phyloP scores from a whole-genome alignment of 2,888 invertebrate species.

The Germaria angustata region DNA sequence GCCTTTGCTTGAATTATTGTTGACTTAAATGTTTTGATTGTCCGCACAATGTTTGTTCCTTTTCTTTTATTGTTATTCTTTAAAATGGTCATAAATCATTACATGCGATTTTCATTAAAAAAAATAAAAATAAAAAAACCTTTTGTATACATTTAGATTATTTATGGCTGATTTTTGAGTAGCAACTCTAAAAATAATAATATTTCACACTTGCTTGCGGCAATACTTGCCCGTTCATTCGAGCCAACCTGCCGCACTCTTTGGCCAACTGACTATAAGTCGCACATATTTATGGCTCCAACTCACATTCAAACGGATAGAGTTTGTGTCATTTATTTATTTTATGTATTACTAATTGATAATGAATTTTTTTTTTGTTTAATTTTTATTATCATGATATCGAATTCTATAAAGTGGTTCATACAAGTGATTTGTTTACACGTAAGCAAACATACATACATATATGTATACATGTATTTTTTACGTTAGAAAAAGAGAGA shows the following conservation, averaged over 20 bases:
- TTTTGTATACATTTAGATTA: constrained; percentile 32
- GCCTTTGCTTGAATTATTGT: neutral
- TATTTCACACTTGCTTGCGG: constrained; percentile 57
- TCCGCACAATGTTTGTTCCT: too few relatives aligned
- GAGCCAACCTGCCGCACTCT: constrained; percentile 21
- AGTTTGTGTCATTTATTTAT: constrained; percentile 58
- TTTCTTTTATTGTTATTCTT: constrained; percentile 23
- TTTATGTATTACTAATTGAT: constrained; percentile 59
- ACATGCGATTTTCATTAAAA: constrained; percentile 12
- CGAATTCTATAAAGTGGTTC: constrained; percentile 42
- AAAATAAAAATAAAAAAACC: too few relatives aligned
- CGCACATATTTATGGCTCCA: constrained; percentile 18
- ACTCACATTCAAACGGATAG: constrained; percentile 11
- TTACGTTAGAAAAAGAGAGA: too few relatives aligned
- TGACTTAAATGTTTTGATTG: constrained; percentile 41
- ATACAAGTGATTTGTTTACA: constrained; percentile 13
- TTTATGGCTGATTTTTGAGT: constrained; percentile 55
- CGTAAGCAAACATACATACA: too few relatives aligned
- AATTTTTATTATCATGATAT: constrained; percentile 1
- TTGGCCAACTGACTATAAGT: constrained; percentile 17
- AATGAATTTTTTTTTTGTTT: constrained; percentile 33
- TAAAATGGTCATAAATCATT: constrained; percentile 48
- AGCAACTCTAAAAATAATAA: constrained; percentile 52
- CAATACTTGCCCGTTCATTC: constrained; percentile 10
- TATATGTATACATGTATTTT: neutral